Conservation (phyloP, 2,888 invertebrate species). For the Stenolophus ochropezus region DNA sequence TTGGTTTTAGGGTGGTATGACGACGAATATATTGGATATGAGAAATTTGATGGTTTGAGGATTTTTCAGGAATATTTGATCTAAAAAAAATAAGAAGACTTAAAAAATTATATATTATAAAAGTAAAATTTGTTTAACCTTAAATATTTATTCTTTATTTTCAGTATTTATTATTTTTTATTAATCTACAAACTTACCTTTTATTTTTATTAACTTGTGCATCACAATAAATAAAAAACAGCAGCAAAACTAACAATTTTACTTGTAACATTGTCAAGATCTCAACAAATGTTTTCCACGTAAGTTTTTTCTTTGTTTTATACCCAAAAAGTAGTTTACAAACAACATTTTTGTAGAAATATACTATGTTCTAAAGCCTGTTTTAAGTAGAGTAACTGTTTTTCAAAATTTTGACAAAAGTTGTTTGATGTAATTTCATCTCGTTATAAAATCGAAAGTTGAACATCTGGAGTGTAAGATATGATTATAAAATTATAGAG, state of each 20-base stretch:
- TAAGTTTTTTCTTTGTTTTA: not conserved
- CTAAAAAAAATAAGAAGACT: no score
- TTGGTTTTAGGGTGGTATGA: not conserved
- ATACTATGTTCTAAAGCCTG: not conserved
- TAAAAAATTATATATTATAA: no score
- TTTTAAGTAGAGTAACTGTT: not conserved
- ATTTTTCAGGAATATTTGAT: not conserved
- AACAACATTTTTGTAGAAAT: slow-evolving; percentile 8
- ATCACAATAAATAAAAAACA: slow-evolving; percentile 19
- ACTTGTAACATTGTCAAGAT: not conserved
- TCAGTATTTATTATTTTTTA: no score
- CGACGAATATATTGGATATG: not conserved
- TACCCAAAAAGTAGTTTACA: not conserved
- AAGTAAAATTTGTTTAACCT: no score
- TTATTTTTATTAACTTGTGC: not conserved
- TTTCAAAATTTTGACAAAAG: not conserved
- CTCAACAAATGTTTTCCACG: not conserved
- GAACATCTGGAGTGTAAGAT: slow-evolving; percentile 9
- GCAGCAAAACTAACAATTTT: not conserved
- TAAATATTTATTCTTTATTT: no score
- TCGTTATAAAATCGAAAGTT: slow-evolving; percentile 21
- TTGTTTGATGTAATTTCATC: not conserved
- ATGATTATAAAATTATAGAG: slow-evolving; percentile 11
- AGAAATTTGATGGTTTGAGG: not conserved
- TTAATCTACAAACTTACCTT: no score